These are phyloP conservation scores for Saxicola maurus DNA, from an alignment of 2,797 vertebrate genomes.

Conservation along the genomic window DNA sequence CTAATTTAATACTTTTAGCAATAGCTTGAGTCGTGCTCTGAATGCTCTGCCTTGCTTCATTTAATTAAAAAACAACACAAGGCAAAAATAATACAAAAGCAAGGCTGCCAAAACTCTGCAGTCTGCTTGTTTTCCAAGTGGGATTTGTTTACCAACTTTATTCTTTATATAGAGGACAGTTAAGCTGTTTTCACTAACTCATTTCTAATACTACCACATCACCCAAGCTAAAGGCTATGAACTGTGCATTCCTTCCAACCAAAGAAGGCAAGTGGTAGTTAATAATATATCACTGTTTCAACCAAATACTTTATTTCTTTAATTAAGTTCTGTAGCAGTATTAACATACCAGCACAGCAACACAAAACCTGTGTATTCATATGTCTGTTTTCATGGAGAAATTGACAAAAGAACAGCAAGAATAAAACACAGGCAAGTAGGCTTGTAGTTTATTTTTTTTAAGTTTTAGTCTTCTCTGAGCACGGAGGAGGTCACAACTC, in stretches of 20 bases:
- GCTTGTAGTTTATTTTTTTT: not conserved
- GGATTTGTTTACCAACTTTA: conserved; percentile 47
- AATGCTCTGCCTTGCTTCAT: conserved; percentile 56
- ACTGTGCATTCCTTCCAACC: not conserved
- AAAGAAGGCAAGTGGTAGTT: not conserved
- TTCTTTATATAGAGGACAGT: conserved; percentile 45
- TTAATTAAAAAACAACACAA: conserved; percentile 63
- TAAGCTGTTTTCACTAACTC: not conserved
- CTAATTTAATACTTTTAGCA: conserved; percentile 67
- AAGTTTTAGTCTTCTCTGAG: not conserved
- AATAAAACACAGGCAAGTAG: not conserved
- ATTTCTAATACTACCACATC: conserved; percentile 5
- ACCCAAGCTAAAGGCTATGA: not conserved
- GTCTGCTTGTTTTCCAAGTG: conserved; percentile 51
- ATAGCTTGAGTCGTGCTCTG: conserved; percentile 51
- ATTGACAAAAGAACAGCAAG: not conserved
- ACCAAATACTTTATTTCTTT: conserved; percentile 27
- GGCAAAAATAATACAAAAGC: conserved; percentile 51
- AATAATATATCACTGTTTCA: not conserved
- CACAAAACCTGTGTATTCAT: accelerated
- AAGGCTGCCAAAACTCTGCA: conserved; percentile 50
- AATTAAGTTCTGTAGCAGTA: conserved; percentile 1
- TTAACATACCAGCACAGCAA: not conserved
- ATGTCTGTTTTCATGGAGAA: not conserved
- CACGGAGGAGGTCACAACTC: not conserved